phyloP scores from a whole-genome alignment of 2,113 vertebrate genomes.

The Alectura lathami region DNA sequence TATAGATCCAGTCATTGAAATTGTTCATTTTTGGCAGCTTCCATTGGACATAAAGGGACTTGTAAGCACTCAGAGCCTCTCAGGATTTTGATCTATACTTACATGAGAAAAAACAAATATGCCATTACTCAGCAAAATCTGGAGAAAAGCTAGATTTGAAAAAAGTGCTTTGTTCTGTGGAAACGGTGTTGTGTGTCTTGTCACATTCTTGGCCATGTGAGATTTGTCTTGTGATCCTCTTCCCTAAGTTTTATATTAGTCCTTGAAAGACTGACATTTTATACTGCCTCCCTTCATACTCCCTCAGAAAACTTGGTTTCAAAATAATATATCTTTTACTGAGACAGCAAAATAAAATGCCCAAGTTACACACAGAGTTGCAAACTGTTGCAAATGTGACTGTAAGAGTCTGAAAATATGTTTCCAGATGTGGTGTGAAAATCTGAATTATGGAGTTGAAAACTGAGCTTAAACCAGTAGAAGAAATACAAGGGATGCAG shows the following conservation, averaged over 20 bases:
- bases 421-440: not conserved
- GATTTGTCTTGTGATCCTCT: not conserved
- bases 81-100: not conserved
- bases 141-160: not conserved
- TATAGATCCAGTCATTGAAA: not conserved
- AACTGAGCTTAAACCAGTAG: not conserved
- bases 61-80: not conserved
- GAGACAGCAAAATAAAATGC: not conserved
- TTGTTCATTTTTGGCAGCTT: not conserved
- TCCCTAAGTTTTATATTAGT: not conserved
- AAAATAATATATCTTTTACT: not conserved
- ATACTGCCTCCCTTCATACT: not conserved
- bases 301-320: not conserved
- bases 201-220: not conserved
- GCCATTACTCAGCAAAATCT: not conserved
- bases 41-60: not conserved
- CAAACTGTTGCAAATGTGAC: not conserved
- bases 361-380: not conserved
- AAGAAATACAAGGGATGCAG: not conserved
- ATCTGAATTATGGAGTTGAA: not conserved
- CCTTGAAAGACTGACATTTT: not conserved
- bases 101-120: not conserved
- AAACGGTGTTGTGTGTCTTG: not conserved
- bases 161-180: not conserved
- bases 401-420: not conserved